Percentiles rank a stretch among this genome's conserved stretches.
phyloP scores from a whole-genome alignment of 2,888 invertebrate genomes.

The Psylliodes chrysocephalus region DNA sequence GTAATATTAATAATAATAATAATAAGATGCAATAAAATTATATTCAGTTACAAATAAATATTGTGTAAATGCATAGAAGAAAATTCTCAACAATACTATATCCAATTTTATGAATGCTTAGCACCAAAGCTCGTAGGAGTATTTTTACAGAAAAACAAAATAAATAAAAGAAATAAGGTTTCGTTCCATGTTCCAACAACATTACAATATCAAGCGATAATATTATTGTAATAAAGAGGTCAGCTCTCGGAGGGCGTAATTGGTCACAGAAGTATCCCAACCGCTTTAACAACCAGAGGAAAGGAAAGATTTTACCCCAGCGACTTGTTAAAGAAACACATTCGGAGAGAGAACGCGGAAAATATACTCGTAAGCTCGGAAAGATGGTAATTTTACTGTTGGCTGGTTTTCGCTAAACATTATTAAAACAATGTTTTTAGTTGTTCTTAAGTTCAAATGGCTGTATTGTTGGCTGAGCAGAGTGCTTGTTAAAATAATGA shows the following conservation, averaged over 20 bases:
- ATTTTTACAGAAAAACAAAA: background rate
- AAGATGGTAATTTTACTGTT: conserved; percentile 28
- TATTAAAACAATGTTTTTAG: conserved; percentile 23
- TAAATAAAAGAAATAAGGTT: conserved; percentile 5
- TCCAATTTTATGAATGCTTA: too few species aligned
- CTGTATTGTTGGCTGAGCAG: background rate
- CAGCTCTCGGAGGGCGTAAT: conserved; percentile 44
- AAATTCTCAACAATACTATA: too few species aligned
- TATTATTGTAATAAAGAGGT: conserved; percentile 20
- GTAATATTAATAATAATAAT: too few species aligned
- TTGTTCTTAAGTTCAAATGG: conserved; percentile 23
- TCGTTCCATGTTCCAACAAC: background rate
- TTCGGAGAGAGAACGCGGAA: conserved; percentile 39
- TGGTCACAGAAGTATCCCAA: conserved; percentile 52
- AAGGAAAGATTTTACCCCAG: conserved; percentile 53
- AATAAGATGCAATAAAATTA: too few species aligned
- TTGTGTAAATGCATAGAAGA: too few species aligned
- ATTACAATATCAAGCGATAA: conserved; percentile 16
- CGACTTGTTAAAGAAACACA: conserved; percentile 47
- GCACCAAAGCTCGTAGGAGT: background rate
- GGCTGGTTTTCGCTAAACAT: conserved; percentile 11
- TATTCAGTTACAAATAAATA: too few species aligned
- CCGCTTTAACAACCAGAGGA: conserved; percentile 49
- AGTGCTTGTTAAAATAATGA: conserved; percentile 5
- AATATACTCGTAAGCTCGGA: conserved; percentile 22